phyloP scores from a whole-genome alignment of 2,113 vertebrate species.

The Tachycineta bicolor region DNA sequence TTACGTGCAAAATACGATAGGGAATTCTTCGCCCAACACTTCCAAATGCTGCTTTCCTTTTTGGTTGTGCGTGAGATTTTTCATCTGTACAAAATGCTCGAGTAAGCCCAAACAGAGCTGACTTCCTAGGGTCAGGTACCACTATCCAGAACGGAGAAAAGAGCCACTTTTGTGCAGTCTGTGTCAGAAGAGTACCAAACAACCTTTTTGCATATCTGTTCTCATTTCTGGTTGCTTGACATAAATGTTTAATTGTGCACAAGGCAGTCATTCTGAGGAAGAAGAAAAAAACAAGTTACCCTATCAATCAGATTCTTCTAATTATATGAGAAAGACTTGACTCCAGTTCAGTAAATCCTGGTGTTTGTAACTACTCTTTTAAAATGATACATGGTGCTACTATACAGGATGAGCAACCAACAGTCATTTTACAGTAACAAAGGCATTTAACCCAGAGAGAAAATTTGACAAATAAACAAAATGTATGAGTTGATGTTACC shows the following conservation, averaged over 20 bases:
- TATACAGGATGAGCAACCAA: not conserved
- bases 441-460: not conserved
- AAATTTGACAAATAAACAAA: not conserved
- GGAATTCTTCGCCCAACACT: slow-evolving; percentile 86
- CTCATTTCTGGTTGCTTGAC: slow-evolving; percentile 43
- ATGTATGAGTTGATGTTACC: not conserved
- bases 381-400: not conserved
- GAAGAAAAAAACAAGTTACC: not conserved
- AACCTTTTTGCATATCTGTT: not conserved
- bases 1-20: slow-evolving; percentile 76
- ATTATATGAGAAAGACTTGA: not conserved
- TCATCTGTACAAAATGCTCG: slow-evolving; percentile 64
- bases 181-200: not conserved
- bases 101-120: not conserved
- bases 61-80: not conserved
- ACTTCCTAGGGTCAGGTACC: not conserved
- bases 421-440: not conserved
- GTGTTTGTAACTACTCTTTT: not conserved
- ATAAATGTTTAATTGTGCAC: slow-evolving; percentile 50
- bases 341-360: not conserved
- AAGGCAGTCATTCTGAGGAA: slow-evolving; percentile 72
- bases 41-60: slow-evolving; percentile 72
- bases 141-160: slow-evolving; percentile 24
- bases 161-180: not conserved
- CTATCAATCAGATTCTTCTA: not conserved